Evolutionary conservation across 2,797 vertebrate species (phyloP).

Genomic region (Trematomus bernacchii): DNA sequence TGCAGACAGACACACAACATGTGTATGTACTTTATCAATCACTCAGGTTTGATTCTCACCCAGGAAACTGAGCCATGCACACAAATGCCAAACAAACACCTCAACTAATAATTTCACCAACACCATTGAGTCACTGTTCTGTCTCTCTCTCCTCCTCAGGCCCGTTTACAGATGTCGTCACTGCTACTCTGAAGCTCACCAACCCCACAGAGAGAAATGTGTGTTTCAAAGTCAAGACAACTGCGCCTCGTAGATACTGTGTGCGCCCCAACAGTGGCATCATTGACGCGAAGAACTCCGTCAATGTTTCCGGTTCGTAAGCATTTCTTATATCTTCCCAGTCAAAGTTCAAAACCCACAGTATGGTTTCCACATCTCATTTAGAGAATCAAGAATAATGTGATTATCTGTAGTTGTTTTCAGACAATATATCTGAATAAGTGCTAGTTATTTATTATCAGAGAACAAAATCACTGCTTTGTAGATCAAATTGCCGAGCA

Average conservation of each 20-base stretch:
- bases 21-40: background rate
- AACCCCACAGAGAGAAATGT: slow-evolving; percentile 96
- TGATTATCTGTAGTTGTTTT: background rate
- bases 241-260: slow-evolving; percentile 95
- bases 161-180: slow-evolving; percentile 96
- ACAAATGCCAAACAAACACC: background rate
- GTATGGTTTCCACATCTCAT: background rate
- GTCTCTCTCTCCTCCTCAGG: slow-evolving; percentile 80
- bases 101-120: background rate
- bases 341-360: background rate
- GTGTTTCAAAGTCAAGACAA: slow-evolving; percentile 98
- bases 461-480: slow-evolving; percentile 1
- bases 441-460: background rate
- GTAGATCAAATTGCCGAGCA: background rate
- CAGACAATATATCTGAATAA: background rate
- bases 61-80: background rate
- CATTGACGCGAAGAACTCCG: slow-evolving; percentile 91
- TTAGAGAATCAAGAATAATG: background rate
- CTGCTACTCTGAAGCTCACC: slow-evolving; percentile 93
- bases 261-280: slow-evolving; percentile 96
- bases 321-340: background rate
- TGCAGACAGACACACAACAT: background rate
- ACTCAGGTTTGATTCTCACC: background rate
- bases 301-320: slow-evolving; percentile 92
- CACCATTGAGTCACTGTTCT: background rate